phyloP scores from a whole-genome alignment of 2,888 invertebrate genomes.

The Andrena flavipes region DNA sequence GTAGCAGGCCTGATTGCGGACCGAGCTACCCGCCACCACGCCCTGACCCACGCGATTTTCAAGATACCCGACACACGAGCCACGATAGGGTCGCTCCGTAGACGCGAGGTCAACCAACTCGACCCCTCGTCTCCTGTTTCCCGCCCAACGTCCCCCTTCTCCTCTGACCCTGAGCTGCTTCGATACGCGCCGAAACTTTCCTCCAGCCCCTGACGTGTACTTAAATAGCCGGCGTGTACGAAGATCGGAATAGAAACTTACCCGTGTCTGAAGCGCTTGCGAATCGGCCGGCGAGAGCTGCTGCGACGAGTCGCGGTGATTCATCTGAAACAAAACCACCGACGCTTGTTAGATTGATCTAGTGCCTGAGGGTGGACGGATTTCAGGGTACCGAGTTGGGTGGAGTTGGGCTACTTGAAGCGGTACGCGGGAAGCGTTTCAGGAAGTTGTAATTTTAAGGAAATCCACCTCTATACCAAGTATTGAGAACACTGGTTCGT shows the following conservation, averaged over 20 bases:
- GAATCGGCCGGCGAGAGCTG: conserved; percentile 38
- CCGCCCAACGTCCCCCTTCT: not conserved
- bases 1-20: conserved; percentile 64
- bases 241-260: conserved; percentile 58
- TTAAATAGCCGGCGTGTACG: conserved; percentile 41
- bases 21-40: conserved; percentile 60
- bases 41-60: conserved; percentile 74
- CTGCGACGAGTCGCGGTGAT: conserved; percentile 50
- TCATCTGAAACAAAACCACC: conserved; percentile 65
- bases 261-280: conserved; percentile 39
- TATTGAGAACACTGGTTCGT: too few species aligned
- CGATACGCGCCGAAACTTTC: conserved; percentile 47
- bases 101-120: conserved; percentile 70
- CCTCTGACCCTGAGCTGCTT: conserved; percentile 12
- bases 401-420: conserved; percentile 22
- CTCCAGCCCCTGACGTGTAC: conserved; percentile 29
- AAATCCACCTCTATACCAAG: not conserved
- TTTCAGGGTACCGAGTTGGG: conserved; percentile 8
- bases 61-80: conserved; percentile 70
- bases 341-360: conserved; percentile 51
- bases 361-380: conserved; percentile 12
- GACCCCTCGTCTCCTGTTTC: conserved; percentile 45
- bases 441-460: conserved; percentile 12
- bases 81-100: conserved; percentile 49
- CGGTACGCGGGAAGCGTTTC: not conserved